Evolutionary conservation across 1,140 invertebrate species (phyloP).

Genomic region (Pachypsylla venusta): DNA sequence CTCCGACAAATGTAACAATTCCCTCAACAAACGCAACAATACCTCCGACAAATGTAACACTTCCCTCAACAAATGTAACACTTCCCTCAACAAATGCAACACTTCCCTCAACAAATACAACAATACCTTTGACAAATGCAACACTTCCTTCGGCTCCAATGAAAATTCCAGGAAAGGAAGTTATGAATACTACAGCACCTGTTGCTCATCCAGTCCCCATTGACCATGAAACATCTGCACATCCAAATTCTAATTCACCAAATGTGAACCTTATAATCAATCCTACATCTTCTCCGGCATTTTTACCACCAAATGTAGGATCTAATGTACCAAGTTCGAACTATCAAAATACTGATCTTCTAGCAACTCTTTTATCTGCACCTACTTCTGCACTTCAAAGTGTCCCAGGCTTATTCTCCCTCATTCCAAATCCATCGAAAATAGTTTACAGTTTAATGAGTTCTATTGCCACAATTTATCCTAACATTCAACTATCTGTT

Average conservation of each 20-base stretch:
- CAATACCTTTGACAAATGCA: neutral
- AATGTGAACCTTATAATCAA: too few species aligned
- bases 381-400: neutral
- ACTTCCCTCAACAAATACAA: neutral
- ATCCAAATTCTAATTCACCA: too few species aligned
- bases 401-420: neutral
- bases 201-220: too few species aligned
- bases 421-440: neutral
- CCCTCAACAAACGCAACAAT: neutral
- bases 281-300: neutral
- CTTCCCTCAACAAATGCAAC: neutral
- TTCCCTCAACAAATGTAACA: neutral
- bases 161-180: too few species aligned
- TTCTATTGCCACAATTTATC: neutral
- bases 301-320: neutral
- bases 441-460: neutral
- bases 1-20: neutral
- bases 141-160: neutral
- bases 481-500: constrained; percentile 4
- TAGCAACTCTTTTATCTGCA: neutral
- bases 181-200: too few species aligned
- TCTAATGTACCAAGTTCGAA: neutral
- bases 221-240: too few species aligned
- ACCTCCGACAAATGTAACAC: neutral
- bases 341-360: neutral